A percentile compares a stretch with the other conserved stretches of the same genome.
phyloP scores from a whole-genome alignment of 2,888 invertebrate species.

The Tromatobia lineatoria region DNA sequence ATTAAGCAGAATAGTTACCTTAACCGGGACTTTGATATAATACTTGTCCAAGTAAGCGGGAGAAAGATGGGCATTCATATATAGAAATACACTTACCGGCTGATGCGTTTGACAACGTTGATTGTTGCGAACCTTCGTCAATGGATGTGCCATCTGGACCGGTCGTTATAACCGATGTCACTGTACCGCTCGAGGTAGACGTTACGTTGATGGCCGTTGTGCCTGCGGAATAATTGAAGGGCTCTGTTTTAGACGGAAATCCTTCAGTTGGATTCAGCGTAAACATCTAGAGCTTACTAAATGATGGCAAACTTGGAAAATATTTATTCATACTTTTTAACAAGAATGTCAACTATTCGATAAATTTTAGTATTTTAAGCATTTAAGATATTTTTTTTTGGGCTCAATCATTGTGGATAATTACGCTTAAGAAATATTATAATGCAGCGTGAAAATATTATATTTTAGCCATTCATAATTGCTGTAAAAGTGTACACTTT shows the following conservation, averaged over 20 bases:
- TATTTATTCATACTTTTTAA: no score
- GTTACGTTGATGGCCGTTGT: constrained; percentile 84
- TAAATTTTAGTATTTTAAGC: no score
- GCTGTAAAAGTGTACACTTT: no score
- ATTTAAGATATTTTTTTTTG: no score
- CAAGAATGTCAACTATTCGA: no score
- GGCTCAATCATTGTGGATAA: no score
- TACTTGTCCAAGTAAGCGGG: background rate
- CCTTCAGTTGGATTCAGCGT: background rate
- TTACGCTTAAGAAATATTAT: no score
- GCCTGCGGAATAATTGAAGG: constrained; percentile 73
- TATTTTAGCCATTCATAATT: no score
- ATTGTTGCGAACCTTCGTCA: constrained; percentile 97
- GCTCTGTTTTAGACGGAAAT: background rate
- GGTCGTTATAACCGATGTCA: constrained; percentile 95
- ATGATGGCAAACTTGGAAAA: background rate
- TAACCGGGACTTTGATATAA: background rate
- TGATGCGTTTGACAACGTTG: constrained; percentile 96
- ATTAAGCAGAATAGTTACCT: background rate
- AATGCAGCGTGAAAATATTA: no score
- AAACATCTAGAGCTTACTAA: background rate
- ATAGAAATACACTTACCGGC: constrained; percentile 88
- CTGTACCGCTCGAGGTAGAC: constrained; percentile 88
- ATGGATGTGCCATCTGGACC: constrained; percentile 96
- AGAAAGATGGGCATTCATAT: background rate